Conservation (phyloP, 2,113 vertebrate species). For the Bubo bubo region DNA sequence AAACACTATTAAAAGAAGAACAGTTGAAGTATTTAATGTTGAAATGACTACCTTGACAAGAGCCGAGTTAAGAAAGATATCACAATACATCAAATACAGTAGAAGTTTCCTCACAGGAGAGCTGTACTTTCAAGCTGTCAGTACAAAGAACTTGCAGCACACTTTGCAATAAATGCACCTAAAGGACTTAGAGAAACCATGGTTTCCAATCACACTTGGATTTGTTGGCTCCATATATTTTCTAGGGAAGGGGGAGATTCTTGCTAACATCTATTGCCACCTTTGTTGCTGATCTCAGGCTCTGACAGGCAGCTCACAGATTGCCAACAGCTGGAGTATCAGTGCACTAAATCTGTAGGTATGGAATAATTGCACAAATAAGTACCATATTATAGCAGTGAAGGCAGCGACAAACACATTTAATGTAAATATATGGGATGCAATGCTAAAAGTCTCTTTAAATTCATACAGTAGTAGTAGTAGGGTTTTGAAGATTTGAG, state of each 20-base stretch:
- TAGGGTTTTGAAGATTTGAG: not conserved
- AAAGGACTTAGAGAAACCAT: accelerated
- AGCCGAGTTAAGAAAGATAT: not conserved
- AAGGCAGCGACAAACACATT: not conserved
- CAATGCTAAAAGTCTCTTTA: not conserved
- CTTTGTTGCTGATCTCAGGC: not conserved
- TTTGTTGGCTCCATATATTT: accelerated
- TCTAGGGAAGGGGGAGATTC: not conserved
- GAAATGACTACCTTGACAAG: not conserved
- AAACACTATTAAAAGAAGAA: not conserved
- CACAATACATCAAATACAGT: accelerated
- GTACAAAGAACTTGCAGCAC: not conserved
- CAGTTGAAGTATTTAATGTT: not conserved
- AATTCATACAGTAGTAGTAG: not conserved
- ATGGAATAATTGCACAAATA: not conserved
- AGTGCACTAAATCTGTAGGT: accelerated
- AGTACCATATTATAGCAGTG: not conserved
- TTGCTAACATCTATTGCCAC: accelerated
- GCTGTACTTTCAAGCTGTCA: not conserved
- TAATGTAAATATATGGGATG: not conserved
- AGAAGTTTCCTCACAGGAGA: not conserved
- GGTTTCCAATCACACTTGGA: accelerated
- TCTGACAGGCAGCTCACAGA: not conserved
- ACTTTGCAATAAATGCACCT: not conserved
- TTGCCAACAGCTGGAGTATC: not conserved